phyloP scores from a whole-genome alignment of 2,888 invertebrate genomes.

The Axea sp. region DNA sequence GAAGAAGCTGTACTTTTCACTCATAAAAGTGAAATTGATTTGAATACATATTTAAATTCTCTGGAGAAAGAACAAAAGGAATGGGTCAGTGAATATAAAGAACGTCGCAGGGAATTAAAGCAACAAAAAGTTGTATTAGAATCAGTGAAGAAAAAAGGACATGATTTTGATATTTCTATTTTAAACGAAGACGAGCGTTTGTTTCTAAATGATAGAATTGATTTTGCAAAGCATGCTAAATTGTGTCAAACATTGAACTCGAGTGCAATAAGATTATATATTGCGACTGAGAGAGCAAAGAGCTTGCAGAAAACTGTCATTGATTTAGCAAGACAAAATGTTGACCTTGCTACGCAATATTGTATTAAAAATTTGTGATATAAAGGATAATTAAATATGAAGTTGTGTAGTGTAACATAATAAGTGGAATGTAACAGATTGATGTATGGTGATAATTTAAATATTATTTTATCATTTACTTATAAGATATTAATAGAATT shows the following conservation, averaged over 20 bases:
- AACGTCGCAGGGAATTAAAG: not conserved
- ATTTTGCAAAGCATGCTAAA: slow-evolving; percentile 65
- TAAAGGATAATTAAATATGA: not conserved
- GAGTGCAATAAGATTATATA: slow-evolving; percentile 2
- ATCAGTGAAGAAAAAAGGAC: slow-evolving; percentile 20
- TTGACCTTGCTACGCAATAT: slow-evolving; percentile 1
- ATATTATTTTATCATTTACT: no score
- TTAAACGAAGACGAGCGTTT: slow-evolving; percentile 65
- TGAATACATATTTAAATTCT: slow-evolving; percentile 14
- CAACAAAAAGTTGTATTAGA: not conserved
- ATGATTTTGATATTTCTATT: slow-evolving; percentile 63
- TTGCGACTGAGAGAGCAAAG: slow-evolving; percentile 12
- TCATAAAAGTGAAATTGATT: no score
- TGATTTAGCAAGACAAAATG: slow-evolving; percentile 4
- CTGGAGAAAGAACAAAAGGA: not conserved
- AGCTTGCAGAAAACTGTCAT: not conserved
- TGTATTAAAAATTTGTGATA: slow-evolving; percentile 10
- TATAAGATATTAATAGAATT: no score
- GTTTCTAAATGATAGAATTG: slow-evolving; percentile 66
- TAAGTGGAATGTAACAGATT: no score
- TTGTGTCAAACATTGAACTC: slow-evolving; percentile 47
- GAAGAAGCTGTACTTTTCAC: no score
- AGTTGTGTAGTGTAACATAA: no score
- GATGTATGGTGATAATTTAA: no score
- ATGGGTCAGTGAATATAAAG: not conserved